Evolutionary conservation across 2,797 vertebrate species (phyloP), one percentile per base, ranked within the genome.

Genomic region (Phaenicophaeus curvirostris): DNA sequence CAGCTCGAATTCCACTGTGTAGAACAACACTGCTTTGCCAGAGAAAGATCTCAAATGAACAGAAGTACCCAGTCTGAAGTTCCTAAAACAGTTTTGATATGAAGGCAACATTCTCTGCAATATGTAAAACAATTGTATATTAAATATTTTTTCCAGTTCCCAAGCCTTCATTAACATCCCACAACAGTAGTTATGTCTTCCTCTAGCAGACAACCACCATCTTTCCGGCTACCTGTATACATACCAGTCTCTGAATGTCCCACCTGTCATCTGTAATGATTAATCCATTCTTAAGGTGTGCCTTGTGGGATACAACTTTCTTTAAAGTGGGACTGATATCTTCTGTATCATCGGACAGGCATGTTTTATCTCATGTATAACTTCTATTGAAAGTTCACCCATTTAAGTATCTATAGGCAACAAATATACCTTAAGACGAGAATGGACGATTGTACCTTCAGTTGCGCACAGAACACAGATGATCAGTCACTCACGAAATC

Each of bases 161-260:
- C 10, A 53, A 41, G 31, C 15, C 35, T 41, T 72, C 19, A 8
- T 18, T 62, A 28, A 33, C 13, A 12, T 66, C 33, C 54, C n/a
- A 39, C 0, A 1, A 5, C 42, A 58, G 35, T 0, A 58, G 28
- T 24, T 61, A 14, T 4, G 30, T n/a, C 46, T 16, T 59, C 27
- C 35, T 67, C 21, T 15, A 39, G 39, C 42, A 83, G 35, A 66
- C 24, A 35, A 81, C 37, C 30, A 86, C 11, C 35, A 42, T 31
- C n/a, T 30, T 87, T 41, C 57, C 67, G 19, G 11, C 16, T 46
- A 33, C 53, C 15, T 51, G 31, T 20, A 48, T 21, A 69, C 46
- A 3, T 8, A 48, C 16, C 53, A 20, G 35, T 7, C 28, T 78
- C 27, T 33, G 33, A 50, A 75, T 3, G 2, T 11, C 24, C 71